phyloP scores from a whole-genome alignment of 2,797 vertebrate genomes.

The Hemitrygon akajei region DNA sequence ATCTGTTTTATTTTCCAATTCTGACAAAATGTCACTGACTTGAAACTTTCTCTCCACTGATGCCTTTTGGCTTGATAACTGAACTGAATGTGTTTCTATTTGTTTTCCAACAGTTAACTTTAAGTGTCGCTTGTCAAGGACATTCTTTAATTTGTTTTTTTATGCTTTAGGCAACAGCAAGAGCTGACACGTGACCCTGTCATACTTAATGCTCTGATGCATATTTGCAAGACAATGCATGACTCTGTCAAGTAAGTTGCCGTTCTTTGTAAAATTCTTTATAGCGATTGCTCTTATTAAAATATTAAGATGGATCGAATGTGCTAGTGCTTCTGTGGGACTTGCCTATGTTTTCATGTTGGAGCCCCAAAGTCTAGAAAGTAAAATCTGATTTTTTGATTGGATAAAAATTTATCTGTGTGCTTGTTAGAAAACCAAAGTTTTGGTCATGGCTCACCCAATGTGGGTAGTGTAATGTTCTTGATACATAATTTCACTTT shows the following conservation, averaged over 20 bases:
- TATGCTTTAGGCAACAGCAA: conserved; percentile 71
- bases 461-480: background rate
- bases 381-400: background rate
- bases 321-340: no score
- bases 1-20: no score
- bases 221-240: conserved; percentile 95
- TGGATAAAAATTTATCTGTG: background rate
- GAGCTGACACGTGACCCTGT: conserved; percentile 88
- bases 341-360: no score
- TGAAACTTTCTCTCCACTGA: background rate
- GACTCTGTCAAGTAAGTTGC: conserved; percentile 89
- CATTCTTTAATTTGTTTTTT: conserved; percentile 39
- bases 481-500: background rate
- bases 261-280: background rate
- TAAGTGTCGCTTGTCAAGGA: background rate
- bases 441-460: background rate
- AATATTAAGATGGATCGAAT: background rate
- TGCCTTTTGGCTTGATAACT: background rate
- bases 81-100: no score
- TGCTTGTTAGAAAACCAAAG: background rate
- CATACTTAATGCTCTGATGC: conserved; percentile 89
- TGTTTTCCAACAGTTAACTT: no score
- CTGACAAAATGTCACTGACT: no score
- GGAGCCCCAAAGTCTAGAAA: background rate
- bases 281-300: background rate